These are phyloP conservation scores for Cepphus grylle DNA, from an alignment of 2,113 vertebrate species.

Conservation along the genomic window DNA sequence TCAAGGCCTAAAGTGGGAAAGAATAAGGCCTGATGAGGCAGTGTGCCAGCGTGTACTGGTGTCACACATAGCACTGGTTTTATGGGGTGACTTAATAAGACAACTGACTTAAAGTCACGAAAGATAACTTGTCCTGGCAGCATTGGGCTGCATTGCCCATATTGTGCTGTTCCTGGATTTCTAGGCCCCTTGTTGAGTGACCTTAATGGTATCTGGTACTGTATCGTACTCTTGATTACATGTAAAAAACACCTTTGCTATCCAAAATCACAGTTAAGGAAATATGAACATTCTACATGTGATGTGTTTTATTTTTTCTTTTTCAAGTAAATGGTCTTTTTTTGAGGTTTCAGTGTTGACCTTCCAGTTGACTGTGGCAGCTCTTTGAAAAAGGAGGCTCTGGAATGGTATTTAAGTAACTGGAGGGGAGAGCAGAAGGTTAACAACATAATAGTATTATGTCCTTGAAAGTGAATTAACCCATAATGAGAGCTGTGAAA, in stretches of 20 bases:
- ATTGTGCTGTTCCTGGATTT: fast-evolving
- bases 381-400: neutral
- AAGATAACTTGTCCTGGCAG: fast-evolving
- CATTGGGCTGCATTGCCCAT: fast-evolving
- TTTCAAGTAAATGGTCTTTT: neutral
- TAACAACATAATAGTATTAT: neutral
- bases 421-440: neutral
- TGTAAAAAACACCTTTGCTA: neutral
- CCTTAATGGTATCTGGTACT: neutral
- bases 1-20: neutral
- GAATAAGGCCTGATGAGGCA: fast-evolving
- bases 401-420: neutral
- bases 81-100: neutral
- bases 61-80: fast-evolving
- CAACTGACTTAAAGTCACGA: fast-evolving
- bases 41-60: fast-evolving
- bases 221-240: neutral
- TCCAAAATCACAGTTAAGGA: neutral
- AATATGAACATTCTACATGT: fast-evolving
- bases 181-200: neutral
- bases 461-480: neutral
- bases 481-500: fast-evolving
- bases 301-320: neutral
- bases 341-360: neutral
- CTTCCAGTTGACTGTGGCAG: neutral